Base-by-base conservation (phyloP, 2,113 vertebrate genomes). In the Neopipo cinnamomea region DNA sequence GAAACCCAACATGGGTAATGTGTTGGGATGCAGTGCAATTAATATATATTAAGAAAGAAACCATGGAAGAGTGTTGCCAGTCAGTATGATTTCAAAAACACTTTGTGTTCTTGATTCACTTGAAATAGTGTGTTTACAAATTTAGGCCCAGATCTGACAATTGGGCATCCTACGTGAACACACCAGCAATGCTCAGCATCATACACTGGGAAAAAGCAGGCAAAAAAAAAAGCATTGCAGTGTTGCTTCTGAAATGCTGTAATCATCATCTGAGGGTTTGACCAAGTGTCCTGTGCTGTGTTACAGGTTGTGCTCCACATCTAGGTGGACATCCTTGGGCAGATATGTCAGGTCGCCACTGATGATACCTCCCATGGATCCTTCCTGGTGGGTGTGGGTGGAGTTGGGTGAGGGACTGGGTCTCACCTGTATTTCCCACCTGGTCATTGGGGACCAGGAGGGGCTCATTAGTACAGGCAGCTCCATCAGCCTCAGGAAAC, bases 401-500 rank as follows among this genome's bases (percentile, higher is more conserved):
- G 19, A 31, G 14, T 24, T 71, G 23, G 30, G 28, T 27, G 71
- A 10, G 50, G 8, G 4, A 8, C 47, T 18, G 2, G 12, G 1
- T 79, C 47, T 82, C 56, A 6, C 28, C 33, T 1, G 9, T 20
- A 2, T 74, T 65, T 80, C 35, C 49, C 33, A 15, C 4, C 44
- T 39, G 55, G 49, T 6, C 2, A 0, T 4, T 31, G 63, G 14
- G 42, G 31, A 24, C 30, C n/a, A 21, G 53, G 63, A 20, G 33
- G 27, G 46, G 31, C 47, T 89, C 1, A 1, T 13, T 11, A 1
- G 33, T 8, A 33, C 11, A 11, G 46, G 14, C 2, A 4, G 22
- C 66, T 72, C 28, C 8, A 5, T n/a, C 0, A 1, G 52, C 33
- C 62, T 28, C 0, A 0, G 41, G 31, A 39, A 42, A 22, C 33